Conservation (phyloP, 1,140 invertebrate genomes). For the Drosophila burlai region DNA sequence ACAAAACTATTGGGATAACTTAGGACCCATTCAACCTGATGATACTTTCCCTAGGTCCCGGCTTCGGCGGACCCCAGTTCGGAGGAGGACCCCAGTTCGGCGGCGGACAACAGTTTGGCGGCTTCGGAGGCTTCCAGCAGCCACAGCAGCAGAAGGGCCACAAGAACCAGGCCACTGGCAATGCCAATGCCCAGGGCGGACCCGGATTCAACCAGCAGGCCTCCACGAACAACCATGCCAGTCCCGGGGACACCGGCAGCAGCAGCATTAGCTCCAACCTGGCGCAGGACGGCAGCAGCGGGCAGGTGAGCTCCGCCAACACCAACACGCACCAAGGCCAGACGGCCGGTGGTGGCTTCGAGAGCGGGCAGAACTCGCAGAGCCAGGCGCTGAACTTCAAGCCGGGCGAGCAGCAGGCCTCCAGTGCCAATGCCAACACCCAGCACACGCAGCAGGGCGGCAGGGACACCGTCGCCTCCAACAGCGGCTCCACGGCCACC, state of each 20-base stretch:
- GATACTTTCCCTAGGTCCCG: background rate
- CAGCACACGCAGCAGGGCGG: slow-evolving; percentile 50
- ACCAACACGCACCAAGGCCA: slow-evolving; percentile 55
- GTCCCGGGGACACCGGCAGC: slow-evolving; percentile 53
- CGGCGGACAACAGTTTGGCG: slow-evolving; percentile 7
- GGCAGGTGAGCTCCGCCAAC: slow-evolving; percentile 80
- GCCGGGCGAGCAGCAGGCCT: slow-evolving; percentile 66
- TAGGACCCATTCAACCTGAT: background rate
- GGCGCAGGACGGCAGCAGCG: slow-evolving; percentile 75
- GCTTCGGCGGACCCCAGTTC: slow-evolving; percentile 23
- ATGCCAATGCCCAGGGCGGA: slow-evolving; percentile 66
- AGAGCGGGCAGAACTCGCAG: slow-evolving; percentile 62
- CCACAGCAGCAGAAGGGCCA: slow-evolving; percentile 18
- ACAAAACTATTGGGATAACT: background rate
- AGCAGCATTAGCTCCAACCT: slow-evolving; percentile 81
- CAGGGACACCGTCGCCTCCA: slow-evolving; percentile 56
- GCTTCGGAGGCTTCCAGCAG: slow-evolving; percentile 7
- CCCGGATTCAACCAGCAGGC: slow-evolving; percentile 77
- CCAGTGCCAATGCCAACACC: slow-evolving; percentile 74
- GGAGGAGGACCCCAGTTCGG: slow-evolving; percentile 25
- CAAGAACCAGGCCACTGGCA: slow-evolving; percentile 53
- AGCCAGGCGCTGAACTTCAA: slow-evolving; percentile 77
- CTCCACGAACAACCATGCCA: slow-evolving; percentile 74
- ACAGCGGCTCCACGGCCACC: slow-evolving; percentile 65
- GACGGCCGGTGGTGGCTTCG: slow-evolving; percentile 45